These are phyloP conservation scores for Drosophila bunnanda DNA, from an alignment of 2,888 invertebrate species.

Conservation along the genomic window DNA sequence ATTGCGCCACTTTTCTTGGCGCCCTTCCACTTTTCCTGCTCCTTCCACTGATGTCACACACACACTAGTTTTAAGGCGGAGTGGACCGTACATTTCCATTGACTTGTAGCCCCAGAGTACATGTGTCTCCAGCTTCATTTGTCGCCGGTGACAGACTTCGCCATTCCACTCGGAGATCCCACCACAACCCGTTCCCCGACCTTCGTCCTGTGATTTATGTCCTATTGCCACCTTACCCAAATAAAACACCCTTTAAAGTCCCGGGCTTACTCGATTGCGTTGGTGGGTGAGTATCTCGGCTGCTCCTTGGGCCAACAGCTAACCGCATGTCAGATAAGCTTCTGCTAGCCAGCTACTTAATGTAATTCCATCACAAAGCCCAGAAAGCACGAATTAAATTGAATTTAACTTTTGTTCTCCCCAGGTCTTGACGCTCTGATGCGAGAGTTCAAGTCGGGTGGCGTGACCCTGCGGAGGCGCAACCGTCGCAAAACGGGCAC, in stretches of 20 bases:
- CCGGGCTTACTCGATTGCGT: slow-evolving; percentile 40
- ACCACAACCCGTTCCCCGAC: slow-evolving; percentile 11
- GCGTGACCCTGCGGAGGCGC: slow-evolving; percentile 83
- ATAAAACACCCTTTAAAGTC: slow-evolving; percentile 53
- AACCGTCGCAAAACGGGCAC: slow-evolving; percentile 83
- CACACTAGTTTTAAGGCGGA: not conserved
- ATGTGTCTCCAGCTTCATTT: slow-evolving; percentile 71
- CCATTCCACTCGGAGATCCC: slow-evolving; percentile 15
- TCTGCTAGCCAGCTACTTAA: slow-evolving; percentile 21
- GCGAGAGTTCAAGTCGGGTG: slow-evolving; percentile 84
- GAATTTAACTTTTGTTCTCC: slow-evolving; percentile 7
- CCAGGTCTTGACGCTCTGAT: slow-evolving; percentile 85
- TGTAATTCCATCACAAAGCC: slow-evolving; percentile 8
- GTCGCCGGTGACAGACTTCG: slow-evolving; percentile 63
- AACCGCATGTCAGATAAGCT: slow-evolving; percentile 62
- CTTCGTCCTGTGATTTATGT: slow-evolving; percentile 64
- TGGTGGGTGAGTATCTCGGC: slow-evolving; percentile 47
- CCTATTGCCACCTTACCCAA: slow-evolving; percentile 50
- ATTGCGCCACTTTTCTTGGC: slow-evolving; percentile 67
- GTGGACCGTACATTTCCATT: slow-evolving; percentile 53
- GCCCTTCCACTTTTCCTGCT: slow-evolving; percentile 8
- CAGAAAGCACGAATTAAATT: not conserved
- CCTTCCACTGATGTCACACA: not conserved
- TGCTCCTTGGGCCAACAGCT: slow-evolving; percentile 39
- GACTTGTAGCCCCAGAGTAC: slow-evolving; percentile 62